phyloP scores from a whole-genome alignment of 2,888 invertebrate species.

The Gnatocerus cornutus region DNA sequence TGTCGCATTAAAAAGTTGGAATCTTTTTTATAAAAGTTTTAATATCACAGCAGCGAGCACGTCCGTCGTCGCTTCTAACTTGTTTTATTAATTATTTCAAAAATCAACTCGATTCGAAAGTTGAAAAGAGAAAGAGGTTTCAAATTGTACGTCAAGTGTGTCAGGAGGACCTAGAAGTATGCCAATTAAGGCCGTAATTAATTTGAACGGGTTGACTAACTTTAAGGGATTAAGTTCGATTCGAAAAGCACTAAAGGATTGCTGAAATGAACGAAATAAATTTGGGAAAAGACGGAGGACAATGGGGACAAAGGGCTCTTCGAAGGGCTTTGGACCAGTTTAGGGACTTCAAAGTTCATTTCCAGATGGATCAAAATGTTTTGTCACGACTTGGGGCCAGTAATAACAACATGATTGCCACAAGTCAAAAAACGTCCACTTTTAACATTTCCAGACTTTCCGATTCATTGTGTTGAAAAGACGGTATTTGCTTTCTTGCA shows the following conservation, averaged over 20 bases:
- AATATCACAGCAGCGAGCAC: conserved; percentile 10
- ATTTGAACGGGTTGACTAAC: conserved; percentile 30
- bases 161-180: conserved; percentile 16
- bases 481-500: no score
- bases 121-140: neutral
- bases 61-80: conserved; percentile 21
- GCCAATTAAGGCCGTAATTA: conserved; percentile 26
- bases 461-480: no score
- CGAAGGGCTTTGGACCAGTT: neutral
- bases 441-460: no score
- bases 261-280: conserved; percentile 12
- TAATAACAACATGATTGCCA: no score
- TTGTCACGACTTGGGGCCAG: no score
- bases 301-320: neutral
- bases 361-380: no score
- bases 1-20: conserved; percentile 19
- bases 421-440: no score
- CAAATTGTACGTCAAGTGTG: conserved; percentile 21
- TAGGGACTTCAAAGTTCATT: neutral
- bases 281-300: neutral
- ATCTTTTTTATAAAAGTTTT: conserved; percentile 11
- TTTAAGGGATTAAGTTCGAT: conserved; percentile 32
- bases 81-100: conserved; percentile 28
- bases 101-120: conserved; percentile 13
- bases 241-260: conserved; percentile 23